Base-by-base conservation (phyloP, 1,140 invertebrate genomes). In the Hirudo medicinalis region DNA sequence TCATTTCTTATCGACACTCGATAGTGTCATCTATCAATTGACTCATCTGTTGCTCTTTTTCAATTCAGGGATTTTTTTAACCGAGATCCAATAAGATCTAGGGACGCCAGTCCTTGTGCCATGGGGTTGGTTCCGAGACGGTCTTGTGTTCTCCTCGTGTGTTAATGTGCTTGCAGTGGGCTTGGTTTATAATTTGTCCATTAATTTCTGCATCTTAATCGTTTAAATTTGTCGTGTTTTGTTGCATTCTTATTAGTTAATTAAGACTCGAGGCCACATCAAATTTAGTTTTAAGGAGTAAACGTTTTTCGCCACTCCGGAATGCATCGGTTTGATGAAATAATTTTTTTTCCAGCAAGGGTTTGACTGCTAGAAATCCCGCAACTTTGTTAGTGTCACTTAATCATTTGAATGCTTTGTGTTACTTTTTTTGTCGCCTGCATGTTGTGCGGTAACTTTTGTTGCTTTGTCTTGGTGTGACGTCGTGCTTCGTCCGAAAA, bases 71-170 rank as follows among this genome's bases (percentile, higher is more conserved):
- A 54, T 19, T 70, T 70, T 13, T 70, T 70, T 70, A 49, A 25
- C 20, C 40, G 69, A 27, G 69, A 70, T 25, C 69, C 69, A n/a
- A 53, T 54, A 27, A 36, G 69, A 70, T 70, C 69, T 70, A 36
- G 69, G 15, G 69, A 70, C 43, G 69, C 32, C 20, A 70, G 69
- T 54, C 69, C 69, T 22, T 49, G 43, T 54, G 53, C 29, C 20
- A 36, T 68, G 6, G 40, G 67, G 67, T 68, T 49, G 43, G 43
- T 49, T 49, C 11, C 15, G 43, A 49, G 43, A 49, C 15, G 43
- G 43, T 49, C 43, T 49, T 13, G 43, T 49, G 11, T 49, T 49
- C 43, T 36, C 43, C 43, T 49, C 43, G 66, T 22, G 67, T 32
- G 29, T 53, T 25, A 25, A 54, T 32, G 32, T 49, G 43, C 43